Conservation (phyloP, 2,888 invertebrate species). For the Dryobotodes eremita region DNA sequence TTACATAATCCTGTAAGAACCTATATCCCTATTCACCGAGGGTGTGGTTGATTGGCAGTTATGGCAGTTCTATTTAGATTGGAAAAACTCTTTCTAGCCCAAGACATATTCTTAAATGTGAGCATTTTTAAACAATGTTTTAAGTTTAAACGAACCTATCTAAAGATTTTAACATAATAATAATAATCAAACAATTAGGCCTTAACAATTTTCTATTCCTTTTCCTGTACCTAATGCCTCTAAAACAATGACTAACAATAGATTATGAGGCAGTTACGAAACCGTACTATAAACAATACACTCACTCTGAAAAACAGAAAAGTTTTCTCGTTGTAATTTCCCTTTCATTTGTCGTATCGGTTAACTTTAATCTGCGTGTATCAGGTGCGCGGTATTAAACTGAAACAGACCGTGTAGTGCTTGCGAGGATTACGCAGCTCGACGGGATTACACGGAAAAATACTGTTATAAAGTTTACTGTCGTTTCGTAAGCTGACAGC, state of each 20-base stretch:
- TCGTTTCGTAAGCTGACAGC: slow-evolving; percentile 17
- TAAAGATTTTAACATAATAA: background rate
- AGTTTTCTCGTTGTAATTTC: slow-evolving; percentile 29
- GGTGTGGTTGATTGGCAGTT: background rate
- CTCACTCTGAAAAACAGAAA: background rate
- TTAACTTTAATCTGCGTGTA: slow-evolving; percentile 61
- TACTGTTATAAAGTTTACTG: slow-evolving; percentile 29
- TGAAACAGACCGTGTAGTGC: slow-evolving; percentile 46
- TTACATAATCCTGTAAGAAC: slow-evolving; percentile 34
- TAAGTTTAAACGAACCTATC: background rate
- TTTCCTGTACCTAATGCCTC: background rate
- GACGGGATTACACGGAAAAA: slow-evolving; percentile 32
- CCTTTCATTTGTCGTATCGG: slow-evolving; percentile 55
- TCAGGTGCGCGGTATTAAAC: slow-evolving; percentile 50
- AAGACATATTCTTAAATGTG: background rate
- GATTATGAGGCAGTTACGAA: background rate
- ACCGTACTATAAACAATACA: slow-evolving; percentile 5
- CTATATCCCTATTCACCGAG: slow-evolving; percentile 1
- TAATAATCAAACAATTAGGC: background rate
- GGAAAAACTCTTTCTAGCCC: background rate
- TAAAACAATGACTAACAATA: background rate
- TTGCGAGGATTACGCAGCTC: slow-evolving; percentile 29
- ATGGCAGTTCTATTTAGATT: background rate
- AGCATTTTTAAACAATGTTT: background rate
- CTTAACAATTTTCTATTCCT: background rate